phyloP scores from a whole-genome alignment of 2,113 vertebrate genomes.

The Cebus imitator region DNA sequence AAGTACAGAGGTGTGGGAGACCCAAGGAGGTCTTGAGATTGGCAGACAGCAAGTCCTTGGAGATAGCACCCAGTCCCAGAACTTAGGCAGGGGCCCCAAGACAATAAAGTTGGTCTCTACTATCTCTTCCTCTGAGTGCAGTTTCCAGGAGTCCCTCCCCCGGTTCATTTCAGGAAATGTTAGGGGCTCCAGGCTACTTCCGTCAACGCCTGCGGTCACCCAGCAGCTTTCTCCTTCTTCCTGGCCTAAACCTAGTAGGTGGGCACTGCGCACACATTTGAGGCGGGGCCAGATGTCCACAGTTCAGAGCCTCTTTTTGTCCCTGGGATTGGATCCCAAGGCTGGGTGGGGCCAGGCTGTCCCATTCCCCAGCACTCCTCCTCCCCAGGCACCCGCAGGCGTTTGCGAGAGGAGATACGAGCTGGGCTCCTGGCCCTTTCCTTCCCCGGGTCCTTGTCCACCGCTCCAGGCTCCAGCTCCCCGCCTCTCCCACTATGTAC shows the following conservation, averaged over 20 bases:
- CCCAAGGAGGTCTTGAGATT: background rate
- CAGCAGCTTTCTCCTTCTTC: background rate
- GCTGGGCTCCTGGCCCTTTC: background rate
- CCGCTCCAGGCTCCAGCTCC: background rate
- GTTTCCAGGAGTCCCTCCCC: background rate
- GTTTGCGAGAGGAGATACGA: background rate
- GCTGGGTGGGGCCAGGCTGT: background rate
- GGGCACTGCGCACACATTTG: background rate
- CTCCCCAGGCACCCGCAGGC: background rate
- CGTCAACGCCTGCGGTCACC: rapidly evolving
- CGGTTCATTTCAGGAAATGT: background rate
- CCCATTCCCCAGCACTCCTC: background rate
- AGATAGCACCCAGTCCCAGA: background rate
- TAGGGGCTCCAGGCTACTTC: background rate
- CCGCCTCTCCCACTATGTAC: background rate
- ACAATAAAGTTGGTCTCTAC: constrained; percentile 59
- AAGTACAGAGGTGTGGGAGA: background rate
- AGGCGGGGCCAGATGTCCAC: constrained; percentile 32
- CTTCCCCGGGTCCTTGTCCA: background rate
- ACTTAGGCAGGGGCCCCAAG: background rate
- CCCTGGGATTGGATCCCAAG: constrained; percentile 38
- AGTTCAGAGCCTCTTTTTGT: background rate
- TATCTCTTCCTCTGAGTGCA: background rate
- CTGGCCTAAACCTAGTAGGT: background rate
- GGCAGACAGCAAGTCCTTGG: background rate